Percentiles rank a stretch among this genome's conserved stretches.
Evolutionary conservation across 2,113 vertebrate genomes (phyloP).

Genomic region (Myrmecophaga tridactyla): DNA sequence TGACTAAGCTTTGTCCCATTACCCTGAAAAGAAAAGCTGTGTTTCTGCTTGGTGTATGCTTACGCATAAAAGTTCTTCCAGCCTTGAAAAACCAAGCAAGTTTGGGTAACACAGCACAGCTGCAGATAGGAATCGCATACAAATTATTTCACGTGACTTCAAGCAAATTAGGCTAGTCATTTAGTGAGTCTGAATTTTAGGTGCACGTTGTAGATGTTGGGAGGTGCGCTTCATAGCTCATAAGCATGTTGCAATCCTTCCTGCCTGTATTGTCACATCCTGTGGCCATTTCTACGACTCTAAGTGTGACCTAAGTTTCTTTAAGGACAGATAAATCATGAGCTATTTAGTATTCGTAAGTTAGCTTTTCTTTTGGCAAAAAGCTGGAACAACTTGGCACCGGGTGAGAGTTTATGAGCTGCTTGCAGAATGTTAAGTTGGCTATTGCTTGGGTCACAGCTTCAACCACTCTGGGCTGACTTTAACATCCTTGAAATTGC

Average conservation of each 20-base stretch:
- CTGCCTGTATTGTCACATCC: neutral
- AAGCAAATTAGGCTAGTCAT: neutral
- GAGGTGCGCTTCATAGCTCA: neutral
- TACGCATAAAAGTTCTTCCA: neutral
- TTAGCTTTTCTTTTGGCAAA: conserved; percentile 27
- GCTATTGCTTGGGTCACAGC: neutral
- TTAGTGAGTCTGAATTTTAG: neutral
- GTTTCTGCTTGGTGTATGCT: neutral
- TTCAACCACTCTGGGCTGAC: neutral
- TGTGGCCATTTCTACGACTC: neutral
- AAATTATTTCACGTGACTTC: neutral
- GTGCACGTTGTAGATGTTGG: neutral
- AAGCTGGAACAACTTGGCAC: conserved; percentile 14
- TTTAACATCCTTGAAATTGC: neutral
- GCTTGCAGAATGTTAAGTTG: neutral
- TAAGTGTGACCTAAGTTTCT: neutral
- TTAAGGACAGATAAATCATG: neutral
- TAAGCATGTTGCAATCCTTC: neutral
- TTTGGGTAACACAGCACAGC: too few species aligned
- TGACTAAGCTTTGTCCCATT: neutral
- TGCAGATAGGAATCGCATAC: neutral
- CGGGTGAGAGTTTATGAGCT: neutral
- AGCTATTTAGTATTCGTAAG: neutral
- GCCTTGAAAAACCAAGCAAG: neutral
- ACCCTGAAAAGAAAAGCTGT: neutral